Conservation (phyloP, 2,797 vertebrate species). For the Peromyscus eremicus region DNA sequence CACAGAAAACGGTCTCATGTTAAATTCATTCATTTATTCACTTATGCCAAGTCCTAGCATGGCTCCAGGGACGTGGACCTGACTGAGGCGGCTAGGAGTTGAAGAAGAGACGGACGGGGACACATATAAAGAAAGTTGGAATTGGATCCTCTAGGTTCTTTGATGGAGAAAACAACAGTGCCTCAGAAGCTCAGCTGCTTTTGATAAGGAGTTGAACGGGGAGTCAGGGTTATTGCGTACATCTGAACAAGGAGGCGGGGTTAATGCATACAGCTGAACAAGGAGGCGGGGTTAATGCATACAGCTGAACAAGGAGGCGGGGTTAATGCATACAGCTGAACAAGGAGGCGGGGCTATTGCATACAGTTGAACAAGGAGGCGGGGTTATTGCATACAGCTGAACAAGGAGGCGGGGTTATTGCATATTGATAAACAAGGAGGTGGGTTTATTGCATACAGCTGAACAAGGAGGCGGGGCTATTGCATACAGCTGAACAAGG, state of each 20-base stretch:
- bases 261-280: neutral
- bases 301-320: no score
- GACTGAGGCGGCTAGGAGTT: neutral
- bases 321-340: no score
- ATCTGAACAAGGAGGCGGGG: neutral
- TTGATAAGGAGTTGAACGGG: neutral
- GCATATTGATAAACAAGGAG: no score
- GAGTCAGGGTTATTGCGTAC: neutral
- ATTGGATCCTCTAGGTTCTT: neutral
- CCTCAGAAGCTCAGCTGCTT: neutral
- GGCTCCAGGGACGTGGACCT: neutral
- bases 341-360: no score
- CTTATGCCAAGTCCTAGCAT: neutral
- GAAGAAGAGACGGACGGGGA: neutral
- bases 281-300: no score
- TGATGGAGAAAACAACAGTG: neutral
- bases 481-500: no score
- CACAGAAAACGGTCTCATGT: neutral
- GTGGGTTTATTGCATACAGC: neutral
- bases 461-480: neutral
- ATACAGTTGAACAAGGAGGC: no score
- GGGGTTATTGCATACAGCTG: no score
- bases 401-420: no score
- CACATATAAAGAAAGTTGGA: neutral
- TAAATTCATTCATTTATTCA: neutral